A percentile compares a stretch with the other conserved stretches of the same genome.
Evolutionary conservation across 2,888 invertebrate genomes (phyloP).

Genomic region (Rhingia campestris): DNA sequence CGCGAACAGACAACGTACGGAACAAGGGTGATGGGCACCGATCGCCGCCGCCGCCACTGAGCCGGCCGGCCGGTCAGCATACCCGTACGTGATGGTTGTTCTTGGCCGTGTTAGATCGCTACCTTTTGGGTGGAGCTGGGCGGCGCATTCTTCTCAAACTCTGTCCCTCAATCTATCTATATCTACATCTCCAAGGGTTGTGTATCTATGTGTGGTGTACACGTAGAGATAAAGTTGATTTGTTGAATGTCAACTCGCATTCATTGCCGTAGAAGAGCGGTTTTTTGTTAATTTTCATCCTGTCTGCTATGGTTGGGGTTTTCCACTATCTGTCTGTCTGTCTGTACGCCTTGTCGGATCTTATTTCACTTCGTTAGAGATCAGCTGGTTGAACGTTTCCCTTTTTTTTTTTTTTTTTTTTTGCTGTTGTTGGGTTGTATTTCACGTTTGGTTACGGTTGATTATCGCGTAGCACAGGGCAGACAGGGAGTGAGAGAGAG

Average conservation of each 20-base stretch:
- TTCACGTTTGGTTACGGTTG: constrained; percentile 58
- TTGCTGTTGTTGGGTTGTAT: neutral
- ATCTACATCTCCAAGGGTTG: constrained; percentile 51
- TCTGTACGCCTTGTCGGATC: constrained; percentile 67
- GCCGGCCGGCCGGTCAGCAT: constrained; percentile 19
- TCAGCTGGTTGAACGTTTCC: constrained; percentile 38
- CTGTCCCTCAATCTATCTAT: constrained; percentile 50
- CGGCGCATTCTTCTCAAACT: neutral
- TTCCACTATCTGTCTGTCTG: constrained; percentile 52
- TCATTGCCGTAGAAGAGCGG: neutral
- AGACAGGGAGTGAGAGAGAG: constrained; percentile 2
- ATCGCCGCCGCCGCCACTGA: too few relatives aligned
- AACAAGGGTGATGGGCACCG: constrained; percentile 59
- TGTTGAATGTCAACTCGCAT: constrained; percentile 70
- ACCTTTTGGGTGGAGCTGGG: constrained; percentile 24
- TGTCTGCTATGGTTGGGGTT: constrained; percentile 51
- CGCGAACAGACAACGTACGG: constrained; percentile 44
- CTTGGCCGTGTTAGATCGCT: constrained; percentile 38
- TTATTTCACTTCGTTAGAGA: constrained; percentile 72
- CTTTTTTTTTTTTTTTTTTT: neutral
- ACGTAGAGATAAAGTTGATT: constrained; percentile 70
- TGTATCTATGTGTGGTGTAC: constrained; percentile 42
- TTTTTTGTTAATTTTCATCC: constrained; percentile 52
- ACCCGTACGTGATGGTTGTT: constrained; percentile 31
- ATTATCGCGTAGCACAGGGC: constrained; percentile 58